Evolutionary conservation across 2,888 invertebrate species (phyloP).

Genomic region (Netelia melanura): DNA sequence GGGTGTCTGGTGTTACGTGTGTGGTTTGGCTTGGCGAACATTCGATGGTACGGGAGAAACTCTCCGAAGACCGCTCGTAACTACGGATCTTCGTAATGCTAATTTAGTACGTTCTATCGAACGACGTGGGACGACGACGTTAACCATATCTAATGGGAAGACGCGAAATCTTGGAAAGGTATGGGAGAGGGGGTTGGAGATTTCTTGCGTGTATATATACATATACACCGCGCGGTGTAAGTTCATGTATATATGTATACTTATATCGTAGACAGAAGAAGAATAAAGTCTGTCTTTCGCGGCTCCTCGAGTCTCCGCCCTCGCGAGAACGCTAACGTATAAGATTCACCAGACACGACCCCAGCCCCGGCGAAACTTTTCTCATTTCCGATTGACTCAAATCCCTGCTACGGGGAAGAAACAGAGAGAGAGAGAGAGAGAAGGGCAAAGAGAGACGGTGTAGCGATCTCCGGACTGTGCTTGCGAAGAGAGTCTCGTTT

Average conservation of each 20-base stretch:
- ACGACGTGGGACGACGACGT: constrained; percentile 72
- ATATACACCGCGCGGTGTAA: neutral
- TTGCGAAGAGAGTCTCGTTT: constrained; percentile 54
- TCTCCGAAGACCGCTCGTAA: constrained; percentile 73
- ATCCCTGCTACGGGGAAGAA: constrained; percentile 44
- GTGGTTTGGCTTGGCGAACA: constrained; percentile 62
- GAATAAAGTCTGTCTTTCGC: constrained; percentile 55
- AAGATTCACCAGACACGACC: constrained; percentile 69
- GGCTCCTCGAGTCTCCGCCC: constrained; percentile 46
- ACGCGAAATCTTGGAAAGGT: constrained; percentile 70
- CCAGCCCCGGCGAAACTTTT: constrained; percentile 76
- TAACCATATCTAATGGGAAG: constrained; percentile 79
- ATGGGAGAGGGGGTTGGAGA: constrained; percentile 63
- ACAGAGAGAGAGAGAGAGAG: neutral
- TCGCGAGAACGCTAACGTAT: constrained; percentile 48
- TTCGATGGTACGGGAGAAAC: constrained; percentile 56
- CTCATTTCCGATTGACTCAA: constrained; percentile 81
- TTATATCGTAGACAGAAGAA: constrained; percentile 16
- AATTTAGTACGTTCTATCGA: constrained; percentile 80
- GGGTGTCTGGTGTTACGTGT: constrained; percentile 64
- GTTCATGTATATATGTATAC: constrained; percentile 6
- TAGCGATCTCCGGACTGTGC: constrained; percentile 59
- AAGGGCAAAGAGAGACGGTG: constrained; percentile 52
- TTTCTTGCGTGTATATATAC: constrained; percentile 2
- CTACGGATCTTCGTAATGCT: constrained; percentile 82